Evolutionary conservation across 2,113 vertebrate species (phyloP), one percentile per base, ranked within the genome.

Genomic region (Verasper variegatus): DNA sequence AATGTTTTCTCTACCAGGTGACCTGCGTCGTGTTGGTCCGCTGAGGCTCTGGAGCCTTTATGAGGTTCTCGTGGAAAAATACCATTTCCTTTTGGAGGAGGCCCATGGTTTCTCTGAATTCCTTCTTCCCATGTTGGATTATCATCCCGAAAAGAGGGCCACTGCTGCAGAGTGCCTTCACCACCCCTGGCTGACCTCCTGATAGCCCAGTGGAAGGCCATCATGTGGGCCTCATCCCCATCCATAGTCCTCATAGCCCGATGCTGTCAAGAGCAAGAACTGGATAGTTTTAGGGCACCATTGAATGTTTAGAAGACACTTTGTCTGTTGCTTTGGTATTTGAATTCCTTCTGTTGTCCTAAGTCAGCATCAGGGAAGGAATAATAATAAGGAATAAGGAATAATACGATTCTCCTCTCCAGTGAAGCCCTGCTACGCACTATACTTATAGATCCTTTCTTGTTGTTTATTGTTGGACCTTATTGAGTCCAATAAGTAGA

Each of bases 111-210:
- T 96, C 76, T 45, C 94, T 49, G 64, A 91, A 69, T 96, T 97
- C 79, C 92, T 97, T 9, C 88, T 94, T 47, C 80, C 66, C 10
- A 95, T 96, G 90, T 84, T 97, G 77, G 92, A 91, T 14, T 96
- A 94, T 78, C 68, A 88, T 3, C 94, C 95, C 0, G 86, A 95
- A 59, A 93, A 81, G 67, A 92, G 96, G 68, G 86, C 94, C 58
- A 94, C 94, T 0, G 96, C 96, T 54, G 92, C 92, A 35, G 93
- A 94, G 63, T 95, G 94, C 82, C 95, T 97, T 73, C 77, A 57
- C 54, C 96, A 97, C 76, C 91, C 94, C 1, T 96, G 96, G 96
- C 85, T 97, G 35, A 23, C 71, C 59, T 78, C 80, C 24, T 78
- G 69, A 74, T 74, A 54, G 42, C 1, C 51, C 20, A 51, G 51